phyloP scores from a whole-genome alignment of 1,140 invertebrate genomes.

The Euwallacea similis region DNA sequence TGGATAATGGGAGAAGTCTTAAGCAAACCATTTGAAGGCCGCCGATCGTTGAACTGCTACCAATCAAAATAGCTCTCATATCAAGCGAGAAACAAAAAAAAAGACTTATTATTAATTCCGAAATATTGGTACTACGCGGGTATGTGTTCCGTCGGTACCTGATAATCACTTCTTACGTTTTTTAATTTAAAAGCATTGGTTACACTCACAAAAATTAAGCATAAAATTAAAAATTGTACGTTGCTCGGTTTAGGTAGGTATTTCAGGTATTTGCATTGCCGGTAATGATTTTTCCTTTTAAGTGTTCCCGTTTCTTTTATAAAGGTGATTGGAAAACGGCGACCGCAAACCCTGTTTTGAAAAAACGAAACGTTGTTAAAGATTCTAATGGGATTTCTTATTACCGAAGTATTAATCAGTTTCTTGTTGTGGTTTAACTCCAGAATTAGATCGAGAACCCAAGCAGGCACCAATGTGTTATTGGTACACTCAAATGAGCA shows the following conservation, averaged over 20 bases:
- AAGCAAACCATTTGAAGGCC: background rate
- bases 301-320: background rate
- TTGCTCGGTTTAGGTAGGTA: slow-evolving; percentile 1
- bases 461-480: too few relatives aligned
- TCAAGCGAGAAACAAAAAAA: slow-evolving; percentile 22
- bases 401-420: too few relatives aligned
- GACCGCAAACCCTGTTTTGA: background rate
- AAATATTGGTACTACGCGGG: slow-evolving; percentile 7
- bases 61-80: slow-evolving; percentile 8
- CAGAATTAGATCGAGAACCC: too few relatives aligned
- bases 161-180: slow-evolving; percentile 23
- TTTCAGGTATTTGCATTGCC: background rate
- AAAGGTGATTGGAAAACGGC: background rate
- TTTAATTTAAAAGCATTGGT: slow-evolving; percentile 17
- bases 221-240: slow-evolving; percentile 28
- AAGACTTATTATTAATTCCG: slow-evolving; percentile 19
- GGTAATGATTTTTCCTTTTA: slow-evolving; percentile 11
- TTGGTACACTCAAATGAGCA: too few relatives aligned
- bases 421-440: too few relatives aligned
- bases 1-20: background rate
- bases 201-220: slow-evolving; percentile 23
- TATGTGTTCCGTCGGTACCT: background rate
- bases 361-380: background rate
- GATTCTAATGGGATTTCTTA: slow-evolving; percentile 3
- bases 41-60: background rate